Evolutionary conservation across 2,888 invertebrate genomes (phyloP), one percentile per base, ranked within the genome.

Genomic region (Philereme vetulata): DNA sequence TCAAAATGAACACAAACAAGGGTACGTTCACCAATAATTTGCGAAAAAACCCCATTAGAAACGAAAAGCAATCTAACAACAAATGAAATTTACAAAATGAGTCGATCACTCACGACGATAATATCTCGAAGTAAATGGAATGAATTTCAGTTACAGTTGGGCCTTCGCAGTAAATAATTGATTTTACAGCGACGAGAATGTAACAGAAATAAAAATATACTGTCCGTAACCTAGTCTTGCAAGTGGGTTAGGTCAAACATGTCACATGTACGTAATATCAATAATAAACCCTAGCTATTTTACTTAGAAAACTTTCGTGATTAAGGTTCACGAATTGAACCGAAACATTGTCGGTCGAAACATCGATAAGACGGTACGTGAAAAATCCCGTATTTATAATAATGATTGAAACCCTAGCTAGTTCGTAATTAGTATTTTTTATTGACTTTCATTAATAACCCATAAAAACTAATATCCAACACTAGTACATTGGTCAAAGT

Each of bases 91-190:
- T 65, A 68, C 64, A 62, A 66, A 71, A 68, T 67, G 68, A 68
- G 60, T 69, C 60, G 66, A 69, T 71, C 67, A 63, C 63, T 67
- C 63, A 55, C 64, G 51, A 64, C 63, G 70, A 70, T 67, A 73
- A 66, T 74, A 71, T 62, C 76, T 64, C 61, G 66, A 65, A 63
- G 58, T 63, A 70, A 74, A 77, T 72, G 66, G 75, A 80, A 78
- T 75, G 74, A 78, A 73, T 77, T 76, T 64, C 69, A 60, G 61
- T 61, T 55, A 59, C 56, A 57, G 58, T 50, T 52, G 49, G 58
- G 58, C 60, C 44, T 61, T 53, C 54, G 56, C 53, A 60, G 62
- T 66, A 65, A 72, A 71, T 69, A 72, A 70, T 67, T 70, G 66
- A 69, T 65, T 68, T 66, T 35, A 60, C 53, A 56, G 32, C 53